These are phyloP conservation scores for Zootermopsis nevadensis DNA, from an alignment of 2,888 invertebrate genomes.

Conservation along the genomic window DNA sequence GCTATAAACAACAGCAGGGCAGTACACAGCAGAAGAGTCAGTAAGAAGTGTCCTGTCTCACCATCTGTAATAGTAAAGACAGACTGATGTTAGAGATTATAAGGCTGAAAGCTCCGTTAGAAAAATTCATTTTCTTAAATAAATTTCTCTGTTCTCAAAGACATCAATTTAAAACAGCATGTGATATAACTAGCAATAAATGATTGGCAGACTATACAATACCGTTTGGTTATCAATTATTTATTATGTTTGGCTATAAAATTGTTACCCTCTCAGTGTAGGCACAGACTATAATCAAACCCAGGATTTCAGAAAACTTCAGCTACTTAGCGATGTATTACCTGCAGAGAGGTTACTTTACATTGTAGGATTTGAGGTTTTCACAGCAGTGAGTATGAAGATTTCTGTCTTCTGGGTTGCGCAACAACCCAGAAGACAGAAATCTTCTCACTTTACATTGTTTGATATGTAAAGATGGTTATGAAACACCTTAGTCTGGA, in stretches of 20 bases:
- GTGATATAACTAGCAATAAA: background rate
- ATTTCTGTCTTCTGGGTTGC: too few species aligned
- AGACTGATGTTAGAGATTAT: background rate
- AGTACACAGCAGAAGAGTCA: conserved; percentile 10
- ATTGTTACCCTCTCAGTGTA: too few species aligned
- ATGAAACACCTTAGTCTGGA: too few species aligned
- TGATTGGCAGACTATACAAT: background rate
- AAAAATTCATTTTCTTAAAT: background rate
- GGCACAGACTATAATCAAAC: too few species aligned
- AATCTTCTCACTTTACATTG: too few species aligned
- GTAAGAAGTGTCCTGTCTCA: conserved; percentile 10
- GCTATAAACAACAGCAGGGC: conserved; percentile 12
- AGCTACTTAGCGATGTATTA: too few species aligned
- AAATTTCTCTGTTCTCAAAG: background rate
- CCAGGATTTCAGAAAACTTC: too few species aligned
- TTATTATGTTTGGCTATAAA: background rate
- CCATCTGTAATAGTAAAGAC: conserved; percentile 5
- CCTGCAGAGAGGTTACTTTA: too few species aligned
- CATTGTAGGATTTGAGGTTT: too few species aligned
- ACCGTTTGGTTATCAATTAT: background rate
- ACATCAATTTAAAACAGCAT: background rate
- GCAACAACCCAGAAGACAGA: too few species aligned
- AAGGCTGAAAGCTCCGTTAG: background rate
- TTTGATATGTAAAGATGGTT: too few species aligned
- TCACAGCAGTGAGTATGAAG: too few species aligned